These are phyloP conservation scores for Styela clava DNA, from an alignment of 23 tunicate genomes.

Conservation along the genomic window DNA sequence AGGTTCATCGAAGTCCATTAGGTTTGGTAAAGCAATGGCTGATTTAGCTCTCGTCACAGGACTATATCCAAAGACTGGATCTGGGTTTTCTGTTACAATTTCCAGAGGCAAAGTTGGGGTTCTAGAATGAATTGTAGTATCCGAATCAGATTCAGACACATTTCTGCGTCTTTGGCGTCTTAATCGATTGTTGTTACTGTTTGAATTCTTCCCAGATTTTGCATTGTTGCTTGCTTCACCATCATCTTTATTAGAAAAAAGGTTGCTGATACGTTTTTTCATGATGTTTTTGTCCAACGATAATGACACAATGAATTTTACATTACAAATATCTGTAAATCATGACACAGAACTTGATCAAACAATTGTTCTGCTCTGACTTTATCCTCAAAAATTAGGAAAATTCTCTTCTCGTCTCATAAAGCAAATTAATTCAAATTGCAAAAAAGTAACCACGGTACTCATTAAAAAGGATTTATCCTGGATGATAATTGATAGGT, in stretches of 20 bases:
- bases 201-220: neutral
- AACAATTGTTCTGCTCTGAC: no score
- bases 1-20: neutral
- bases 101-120: neutral
- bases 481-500: no score
- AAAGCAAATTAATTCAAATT: no score
- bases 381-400: no score
- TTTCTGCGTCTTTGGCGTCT: conserved; percentile 2
- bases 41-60: neutral
- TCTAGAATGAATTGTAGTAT: neutral
- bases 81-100: neutral
- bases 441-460: no score
- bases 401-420: no score
- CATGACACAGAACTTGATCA: no score
- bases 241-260: conserved; percentile 7
- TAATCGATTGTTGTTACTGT: neutral
- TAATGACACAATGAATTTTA: no score
- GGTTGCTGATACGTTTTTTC: conserved; percentile 12
- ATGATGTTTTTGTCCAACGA: neutral
- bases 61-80: neutral
- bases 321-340: no score
- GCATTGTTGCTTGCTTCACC: neutral
- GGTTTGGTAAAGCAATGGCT: neutral
- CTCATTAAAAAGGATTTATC: no score
- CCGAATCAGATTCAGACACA: conserved; percentile 13